Conservation (phyloP, 2,888 invertebrate genomes). For the Drosophila tanythrix region DNA sequence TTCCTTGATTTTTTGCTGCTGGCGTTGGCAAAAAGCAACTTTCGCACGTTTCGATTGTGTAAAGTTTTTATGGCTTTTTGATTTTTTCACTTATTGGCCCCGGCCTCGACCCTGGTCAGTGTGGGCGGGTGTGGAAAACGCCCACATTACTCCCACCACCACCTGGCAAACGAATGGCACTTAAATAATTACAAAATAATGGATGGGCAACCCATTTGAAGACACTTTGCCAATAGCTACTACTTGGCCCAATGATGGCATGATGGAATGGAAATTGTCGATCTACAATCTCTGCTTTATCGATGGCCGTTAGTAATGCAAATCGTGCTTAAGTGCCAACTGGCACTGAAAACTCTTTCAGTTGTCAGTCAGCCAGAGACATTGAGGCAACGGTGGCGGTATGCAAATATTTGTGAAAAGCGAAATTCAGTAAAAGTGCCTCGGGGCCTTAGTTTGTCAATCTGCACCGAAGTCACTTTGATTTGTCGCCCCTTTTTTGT, state of each 20-base stretch:
- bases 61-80: slow-evolving; percentile 83
- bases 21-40: slow-evolving; percentile 77
- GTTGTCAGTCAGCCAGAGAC: slow-evolving; percentile 29
- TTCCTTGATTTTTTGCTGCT: slow-evolving; percentile 50
- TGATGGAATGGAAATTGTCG: slow-evolving; percentile 25
- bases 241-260: slow-evolving; percentile 25
- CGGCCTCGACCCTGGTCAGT: background rate
- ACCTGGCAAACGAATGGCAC: slow-evolving; percentile 58
- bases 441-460: slow-evolving; percentile 47
- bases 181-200: slow-evolving; percentile 80
- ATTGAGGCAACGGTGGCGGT: slow-evolving; percentile 40
- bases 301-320: slow-evolving; percentile 64
- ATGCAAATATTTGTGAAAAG: slow-evolving; percentile 73
- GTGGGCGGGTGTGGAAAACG: background rate
- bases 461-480: slow-evolving; percentile 69
- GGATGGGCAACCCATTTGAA: slow-evolving; percentile 50
- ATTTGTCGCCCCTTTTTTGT: slow-evolving; percentile 70
- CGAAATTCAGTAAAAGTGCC: slow-evolving; percentile 70
- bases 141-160: slow-evolving; percentile 10
- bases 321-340: slow-evolving; percentile 73
- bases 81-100: slow-evolving; percentile 82
- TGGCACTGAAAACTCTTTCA: slow-evolving; percentile 61
- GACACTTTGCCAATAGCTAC: slow-evolving; percentile 38
- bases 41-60: slow-evolving; percentile 83
- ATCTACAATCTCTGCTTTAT: slow-evolving; percentile 24